phyloP scores from a whole-genome alignment of 2,888 invertebrate species.

The Trimorus sp. region DNA sequence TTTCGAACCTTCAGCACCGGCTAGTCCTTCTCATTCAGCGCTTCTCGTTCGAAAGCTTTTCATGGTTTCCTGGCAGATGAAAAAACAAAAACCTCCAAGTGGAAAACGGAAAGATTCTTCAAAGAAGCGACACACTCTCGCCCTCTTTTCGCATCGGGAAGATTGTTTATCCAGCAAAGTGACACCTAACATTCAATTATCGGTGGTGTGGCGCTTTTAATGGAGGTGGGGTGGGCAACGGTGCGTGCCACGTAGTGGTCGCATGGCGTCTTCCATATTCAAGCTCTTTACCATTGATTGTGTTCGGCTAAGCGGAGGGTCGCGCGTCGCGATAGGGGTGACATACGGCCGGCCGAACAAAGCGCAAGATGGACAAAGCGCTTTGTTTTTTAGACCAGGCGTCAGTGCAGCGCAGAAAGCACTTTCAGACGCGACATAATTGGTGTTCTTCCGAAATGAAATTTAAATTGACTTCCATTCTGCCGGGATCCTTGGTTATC shows the following conservation, averaged over 20 bases:
- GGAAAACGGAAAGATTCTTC: too few species aligned
- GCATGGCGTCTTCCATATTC: slow-evolving; percentile 52
- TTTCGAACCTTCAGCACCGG: too few species aligned
- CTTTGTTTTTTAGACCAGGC: slow-evolving; percentile 70
- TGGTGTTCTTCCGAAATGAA: slow-evolving; percentile 66
- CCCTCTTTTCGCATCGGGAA: slow-evolving; percentile 21
- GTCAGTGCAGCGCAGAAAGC: slow-evolving; percentile 59
- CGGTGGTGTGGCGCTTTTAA: slow-evolving; percentile 63
- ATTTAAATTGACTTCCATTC: slow-evolving; percentile 69
- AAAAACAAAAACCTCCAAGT: too few species aligned
- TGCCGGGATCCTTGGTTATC: slow-evolving; percentile 48
- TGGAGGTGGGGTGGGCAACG: slow-evolving; percentile 58
- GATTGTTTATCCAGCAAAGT: slow-evolving; percentile 59
- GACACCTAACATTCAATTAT: slow-evolving; percentile 68
- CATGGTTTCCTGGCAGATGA: too few species aligned
- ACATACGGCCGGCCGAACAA: slow-evolving; percentile 68
- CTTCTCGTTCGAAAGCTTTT: too few species aligned
- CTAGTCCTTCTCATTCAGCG: too few species aligned
- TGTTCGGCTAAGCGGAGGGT: slow-evolving; percentile 71
- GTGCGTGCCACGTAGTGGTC: slow-evolving; percentile 55
- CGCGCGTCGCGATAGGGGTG: slow-evolving; percentile 63
- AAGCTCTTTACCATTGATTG: slow-evolving; percentile 68
- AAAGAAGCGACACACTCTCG: too few species aligned
- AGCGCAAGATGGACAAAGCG: slow-evolving; percentile 67
- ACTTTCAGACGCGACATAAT: slow-evolving; percentile 65